A percentile compares a stretch with the other conserved stretches of the same genome.
These are phyloP conservation scores for Chaunax sp. DNA, from an alignment of 2,797 vertebrate genomes.

Conservation along the genomic window DNA sequence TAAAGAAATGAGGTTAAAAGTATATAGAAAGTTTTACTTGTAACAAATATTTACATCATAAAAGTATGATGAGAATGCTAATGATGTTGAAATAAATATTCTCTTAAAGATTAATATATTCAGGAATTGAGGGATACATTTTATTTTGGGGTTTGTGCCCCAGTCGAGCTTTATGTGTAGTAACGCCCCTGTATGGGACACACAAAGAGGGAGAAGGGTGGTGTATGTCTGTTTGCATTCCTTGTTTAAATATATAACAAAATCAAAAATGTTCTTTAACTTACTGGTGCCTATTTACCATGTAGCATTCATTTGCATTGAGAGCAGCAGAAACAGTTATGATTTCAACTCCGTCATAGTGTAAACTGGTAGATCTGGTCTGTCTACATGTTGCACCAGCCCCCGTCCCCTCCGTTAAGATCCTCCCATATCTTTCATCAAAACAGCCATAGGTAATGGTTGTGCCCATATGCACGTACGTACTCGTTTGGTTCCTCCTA, in stretches of 20 bases:
- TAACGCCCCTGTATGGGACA: neutral
- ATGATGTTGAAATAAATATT: too few species aligned
- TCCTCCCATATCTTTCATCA: neutral
- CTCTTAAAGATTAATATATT: too few species aligned
- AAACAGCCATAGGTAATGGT: slow-evolving; percentile 19
- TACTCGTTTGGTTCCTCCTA: slow-evolving; percentile 11
- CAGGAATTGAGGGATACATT: too few species aligned
- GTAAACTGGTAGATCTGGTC: slow-evolving; percentile 46
- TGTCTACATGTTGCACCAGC: slow-evolving; percentile 7
- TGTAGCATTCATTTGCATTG: neutral
- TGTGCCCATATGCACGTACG: slow-evolving; percentile 60
- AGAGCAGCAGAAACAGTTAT: neutral
- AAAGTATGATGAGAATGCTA: too few species aligned
- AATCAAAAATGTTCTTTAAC: neutral
- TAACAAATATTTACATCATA: too few species aligned
- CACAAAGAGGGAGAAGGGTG: neutral
- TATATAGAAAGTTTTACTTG: too few species aligned
- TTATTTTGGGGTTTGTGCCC: too few species aligned
- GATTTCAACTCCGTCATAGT: neutral
- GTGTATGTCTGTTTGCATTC: neutral
- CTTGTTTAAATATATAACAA: slow-evolving; percentile 2
- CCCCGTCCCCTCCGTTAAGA: neutral
- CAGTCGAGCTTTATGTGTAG: too few species aligned
- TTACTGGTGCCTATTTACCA: neutral
- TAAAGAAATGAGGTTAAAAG: too few species aligned